phyloP scores from a whole-genome alignment of 2,797 vertebrate species.

The Channallabes apus region DNA sequence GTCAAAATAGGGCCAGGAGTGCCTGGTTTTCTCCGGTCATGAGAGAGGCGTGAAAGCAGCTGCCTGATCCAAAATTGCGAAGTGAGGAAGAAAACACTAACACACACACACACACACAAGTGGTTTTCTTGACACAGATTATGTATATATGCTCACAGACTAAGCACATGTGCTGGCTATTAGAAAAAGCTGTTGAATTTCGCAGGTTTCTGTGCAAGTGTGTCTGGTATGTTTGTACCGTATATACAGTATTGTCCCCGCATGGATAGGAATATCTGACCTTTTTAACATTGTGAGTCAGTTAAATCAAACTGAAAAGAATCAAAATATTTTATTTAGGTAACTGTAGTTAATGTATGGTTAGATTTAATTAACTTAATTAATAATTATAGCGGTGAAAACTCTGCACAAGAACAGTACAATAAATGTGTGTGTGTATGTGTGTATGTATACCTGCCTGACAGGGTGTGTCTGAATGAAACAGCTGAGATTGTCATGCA shows the following conservation, averaged over 20 bases:
- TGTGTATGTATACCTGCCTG: background rate
- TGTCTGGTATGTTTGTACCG: background rate
- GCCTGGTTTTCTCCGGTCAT: constrained; percentile 42
- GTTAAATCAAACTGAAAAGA: background rate
- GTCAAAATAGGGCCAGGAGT: constrained; percentile 50
- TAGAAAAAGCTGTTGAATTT: constrained; percentile 20
- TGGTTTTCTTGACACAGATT: constrained; percentile 7
- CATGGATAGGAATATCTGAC: background rate
- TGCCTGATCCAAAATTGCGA: constrained; percentile 33
- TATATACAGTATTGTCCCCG: background rate
- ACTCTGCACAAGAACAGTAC: background rate
- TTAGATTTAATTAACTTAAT: background rate
- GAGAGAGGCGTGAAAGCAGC: constrained; percentile 39
- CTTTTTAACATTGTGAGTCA: too few relatives aligned
- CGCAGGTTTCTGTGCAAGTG: background rate
- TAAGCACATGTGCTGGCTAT: background rate
- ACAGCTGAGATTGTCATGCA: background rate
- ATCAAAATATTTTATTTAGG: too few relatives aligned
- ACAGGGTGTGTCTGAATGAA: background rate
- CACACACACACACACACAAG: background rate
- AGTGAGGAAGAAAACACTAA: constrained; percentile 9
- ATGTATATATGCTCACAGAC: constrained; percentile 11
- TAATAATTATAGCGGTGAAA: background rate
- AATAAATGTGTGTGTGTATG: background rate
- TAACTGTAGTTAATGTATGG: background rate